Base-by-base conservation (phyloP, 2,113 vertebrate species). In the Scytalopus superciliaris region DNA sequence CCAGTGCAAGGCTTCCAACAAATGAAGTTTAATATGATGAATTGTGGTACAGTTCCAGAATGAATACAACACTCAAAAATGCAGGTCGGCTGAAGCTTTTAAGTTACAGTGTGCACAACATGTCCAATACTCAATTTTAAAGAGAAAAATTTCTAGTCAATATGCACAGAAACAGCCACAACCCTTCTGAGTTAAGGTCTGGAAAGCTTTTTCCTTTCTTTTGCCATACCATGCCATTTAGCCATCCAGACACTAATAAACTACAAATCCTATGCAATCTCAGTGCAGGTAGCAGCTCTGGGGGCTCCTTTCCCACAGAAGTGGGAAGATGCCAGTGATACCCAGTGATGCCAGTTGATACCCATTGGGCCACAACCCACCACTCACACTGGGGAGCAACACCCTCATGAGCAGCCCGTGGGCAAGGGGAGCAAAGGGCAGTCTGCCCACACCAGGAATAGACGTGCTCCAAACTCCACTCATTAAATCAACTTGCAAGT, bases 21-120 rank as follows among this genome's bases (percentile, higher is more conserved):
- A 98, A 98, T 97, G 96, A 97, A 98, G 97, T 97, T 97, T 97
- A 98, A 96, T 94, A 97, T 97, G 98, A 98, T 98, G 97, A 98
- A 98, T 98, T 94, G 63, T 92, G 90, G 95, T 89, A 80, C 86
- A 39, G 92, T 94, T 94, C 92, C 85, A 78, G 86, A 96, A 96
- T 74, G 78, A 93, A 96, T 88, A 90, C 33, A 50, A 85, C 96
- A 90, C 91, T 33, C 84, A 83, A 90, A 98, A 97, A 98, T 95
- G 96, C 93, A 90, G 93, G 85, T 97, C 94, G 68, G 19, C 89
- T 62, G 96, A 91, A 95, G 93, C 93, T 80, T 96, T 97, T 97
- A 97, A 96, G 91, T 91, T 82, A 68, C 77, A 91, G 91, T 57
- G 90, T 39, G 35, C 81, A 73, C 90, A 94, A 70, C 84, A 81